phyloP scores from a whole-genome alignment of 2,888 invertebrate genomes.

The Drosophila diplacantha region DNA sequence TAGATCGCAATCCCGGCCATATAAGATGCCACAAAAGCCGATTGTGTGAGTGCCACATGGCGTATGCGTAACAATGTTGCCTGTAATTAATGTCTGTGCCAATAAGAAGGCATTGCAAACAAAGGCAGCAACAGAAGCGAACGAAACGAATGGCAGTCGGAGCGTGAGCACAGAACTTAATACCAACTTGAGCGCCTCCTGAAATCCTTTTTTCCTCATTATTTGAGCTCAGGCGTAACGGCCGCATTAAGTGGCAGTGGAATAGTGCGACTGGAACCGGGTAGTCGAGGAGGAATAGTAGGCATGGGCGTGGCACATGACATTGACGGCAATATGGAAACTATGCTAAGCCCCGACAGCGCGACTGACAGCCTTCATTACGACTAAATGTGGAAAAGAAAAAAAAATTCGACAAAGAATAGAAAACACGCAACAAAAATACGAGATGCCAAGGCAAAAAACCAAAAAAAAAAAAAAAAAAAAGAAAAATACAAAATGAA shows the following conservation, averaged over 20 bases:
- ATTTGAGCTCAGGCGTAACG: slow-evolving; percentile 48
- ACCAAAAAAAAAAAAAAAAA: neutral
- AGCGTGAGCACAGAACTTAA: slow-evolving; percentile 48
- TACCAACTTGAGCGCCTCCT: slow-evolving; percentile 56
- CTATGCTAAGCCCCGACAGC: slow-evolving; percentile 65
- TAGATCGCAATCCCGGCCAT: slow-evolving; percentile 26
- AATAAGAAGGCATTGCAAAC: slow-evolving; percentile 44
- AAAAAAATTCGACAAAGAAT: slow-evolving; percentile 17
- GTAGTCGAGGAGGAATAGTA: slow-evolving; percentile 31
- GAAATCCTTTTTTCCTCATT: slow-evolving; percentile 63
- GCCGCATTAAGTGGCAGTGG: slow-evolving; percentile 51
- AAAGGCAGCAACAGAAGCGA: slow-evolving; percentile 17
- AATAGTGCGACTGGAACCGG: neutral
- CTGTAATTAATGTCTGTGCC: slow-evolving; percentile 67
- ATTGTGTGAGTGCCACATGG: slow-evolving; percentile 38
- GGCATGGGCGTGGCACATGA: slow-evolving; percentile 62
- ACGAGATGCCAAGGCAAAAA: slow-evolving; percentile 10
- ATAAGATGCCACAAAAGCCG: slow-evolving; percentile 28
- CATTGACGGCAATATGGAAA: slow-evolving; percentile 59
- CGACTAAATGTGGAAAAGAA: slow-evolving; percentile 63
- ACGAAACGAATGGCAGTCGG: slow-evolving; percentile 6
- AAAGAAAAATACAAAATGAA: slow-evolving; percentile 51
- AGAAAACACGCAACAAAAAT: slow-evolving; percentile 3
- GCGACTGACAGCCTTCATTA: slow-evolving; percentile 64
- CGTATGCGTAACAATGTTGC: slow-evolving; percentile 64